Percentiles rank a stretch among this genome's conserved stretches.
Evolutionary conservation across 2,113 vertebrate species (phyloP).

Genomic region (Phylloscopus whistleri): DNA sequence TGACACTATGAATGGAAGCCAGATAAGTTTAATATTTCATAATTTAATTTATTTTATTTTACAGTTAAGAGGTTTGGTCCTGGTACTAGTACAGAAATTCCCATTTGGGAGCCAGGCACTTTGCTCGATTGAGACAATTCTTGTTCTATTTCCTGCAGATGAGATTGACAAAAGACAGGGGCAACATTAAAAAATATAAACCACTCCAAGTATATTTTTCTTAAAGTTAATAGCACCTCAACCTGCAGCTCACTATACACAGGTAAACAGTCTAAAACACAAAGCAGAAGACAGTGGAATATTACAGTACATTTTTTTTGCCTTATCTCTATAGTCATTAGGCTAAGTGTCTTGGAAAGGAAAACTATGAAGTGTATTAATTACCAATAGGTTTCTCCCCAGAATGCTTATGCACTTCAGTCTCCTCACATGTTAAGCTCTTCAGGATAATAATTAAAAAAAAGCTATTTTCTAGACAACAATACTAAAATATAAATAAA

Average conservation of each 20-base stretch:
- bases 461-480: conserved; percentile 48
- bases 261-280: neutral
- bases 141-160: neutral
- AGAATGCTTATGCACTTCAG: neutral
- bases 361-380: neutral
- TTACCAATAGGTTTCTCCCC: neutral
- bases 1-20: neutral
- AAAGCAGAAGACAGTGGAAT: neutral
- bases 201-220: neutral
- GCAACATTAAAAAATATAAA: neutral
- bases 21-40: neutral
- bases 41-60: neutral
- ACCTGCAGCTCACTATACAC: neutral
- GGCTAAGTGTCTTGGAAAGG: neutral
- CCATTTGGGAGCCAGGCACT: neutral
- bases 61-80: neutral
- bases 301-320: neutral
- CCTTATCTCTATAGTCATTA: neutral
- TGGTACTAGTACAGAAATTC: neutral
- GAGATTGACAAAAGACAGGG: neutral
- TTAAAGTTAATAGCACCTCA: neutral
- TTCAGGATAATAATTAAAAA: conserved; percentile 23
- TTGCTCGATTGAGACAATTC: neutral
- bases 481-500: conserved; percentile 39
- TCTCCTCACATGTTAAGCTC: neutral